Conservation (phyloP, 2,888 invertebrate genomes). For the Calameuta filiformis region DNA sequence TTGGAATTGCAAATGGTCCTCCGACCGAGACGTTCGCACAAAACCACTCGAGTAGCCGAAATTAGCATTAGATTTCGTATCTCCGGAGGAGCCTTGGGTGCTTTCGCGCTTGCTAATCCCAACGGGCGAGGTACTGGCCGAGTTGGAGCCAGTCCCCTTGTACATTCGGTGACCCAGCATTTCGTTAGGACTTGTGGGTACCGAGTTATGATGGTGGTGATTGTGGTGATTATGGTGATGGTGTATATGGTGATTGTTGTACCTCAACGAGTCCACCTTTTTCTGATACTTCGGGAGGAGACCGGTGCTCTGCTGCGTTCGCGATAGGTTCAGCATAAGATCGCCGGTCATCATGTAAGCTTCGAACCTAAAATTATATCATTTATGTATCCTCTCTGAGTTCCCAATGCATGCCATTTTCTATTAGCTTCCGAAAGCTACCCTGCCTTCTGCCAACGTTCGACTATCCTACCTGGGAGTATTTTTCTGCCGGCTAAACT, state of each 20-base stretch:
- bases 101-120: constrained; percentile 68
- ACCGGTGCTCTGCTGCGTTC: constrained; percentile 78
- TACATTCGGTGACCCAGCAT: constrained; percentile 71
- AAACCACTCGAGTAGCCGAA: constrained; percentile 68
- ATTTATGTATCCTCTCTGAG: not conserved
- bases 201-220: constrained; percentile 71
- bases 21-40: constrained; percentile 90
- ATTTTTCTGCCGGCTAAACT: constrained; percentile 61
- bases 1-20: constrained; percentile 89
- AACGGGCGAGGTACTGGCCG: constrained; percentile 69
- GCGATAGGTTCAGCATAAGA: constrained; percentile 91
- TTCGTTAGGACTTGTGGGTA: constrained; percentile 78
- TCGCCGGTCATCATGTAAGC: constrained; percentile 99
- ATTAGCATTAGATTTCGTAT: constrained; percentile 39
- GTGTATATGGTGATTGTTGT: constrained; percentile 72
- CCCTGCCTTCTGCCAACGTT: not conserved
- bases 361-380: constrained; percentile 75
- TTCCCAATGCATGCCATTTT: not conserved
- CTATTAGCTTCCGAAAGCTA: not conserved
- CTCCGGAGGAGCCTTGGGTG: constrained; percentile 23
- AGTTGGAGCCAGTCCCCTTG: constrained; percentile 65
- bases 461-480: constrained; percentile 55
- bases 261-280: constrained; percentile 70
- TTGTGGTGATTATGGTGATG: constrained; percentile 68
- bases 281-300: constrained; percentile 72